phyloP scores from a whole-genome alignment of 1,140 invertebrate genomes.

The Bombus pascuorum region DNA sequence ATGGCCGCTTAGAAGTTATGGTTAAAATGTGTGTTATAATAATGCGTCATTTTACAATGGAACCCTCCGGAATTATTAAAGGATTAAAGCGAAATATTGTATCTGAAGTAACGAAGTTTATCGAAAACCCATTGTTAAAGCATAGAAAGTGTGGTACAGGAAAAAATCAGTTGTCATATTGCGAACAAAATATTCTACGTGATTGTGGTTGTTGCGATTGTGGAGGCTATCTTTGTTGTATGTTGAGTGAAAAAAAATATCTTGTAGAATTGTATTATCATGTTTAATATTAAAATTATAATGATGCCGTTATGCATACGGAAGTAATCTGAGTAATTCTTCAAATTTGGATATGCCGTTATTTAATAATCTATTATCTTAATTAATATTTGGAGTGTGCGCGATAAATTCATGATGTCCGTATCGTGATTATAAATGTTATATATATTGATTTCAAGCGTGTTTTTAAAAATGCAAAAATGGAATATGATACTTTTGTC shows the following conservation, averaged over 20 bases:
- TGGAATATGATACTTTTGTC: neutral
- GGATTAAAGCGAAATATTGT: conserved; percentile 51
- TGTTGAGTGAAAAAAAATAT: conserved; percentile 22
- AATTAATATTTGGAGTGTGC: conserved; percentile 1
- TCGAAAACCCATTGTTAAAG: conserved; percentile 15
- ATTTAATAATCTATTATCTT: neutral
- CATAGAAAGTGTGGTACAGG: neutral
- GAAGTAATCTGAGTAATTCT: neutral
- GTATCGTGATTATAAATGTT: neutral
- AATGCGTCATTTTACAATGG: conserved; percentile 70
- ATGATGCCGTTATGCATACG: neutral
- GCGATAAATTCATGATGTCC: neutral
- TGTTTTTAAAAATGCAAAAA: neutral
- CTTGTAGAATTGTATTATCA: neutral
- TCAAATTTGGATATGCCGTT: neutral
- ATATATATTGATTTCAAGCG: conserved; percentile 16
- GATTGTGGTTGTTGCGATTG: conserved; percentile 64
- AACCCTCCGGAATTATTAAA: conserved; percentile 61
- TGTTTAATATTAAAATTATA: neutral
- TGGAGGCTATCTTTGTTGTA: conserved; percentile 70
- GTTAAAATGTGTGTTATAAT: conserved; percentile 55
- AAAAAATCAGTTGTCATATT: conserved; percentile 31
- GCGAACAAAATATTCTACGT: conserved; percentile 16
- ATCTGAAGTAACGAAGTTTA: conserved; percentile 7
- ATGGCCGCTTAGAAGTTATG: conserved; percentile 63